Evolutionary conservation across 2,797 vertebrate genomes (phyloP).

Genomic region (Alcedo quadribrachys): DNA sequence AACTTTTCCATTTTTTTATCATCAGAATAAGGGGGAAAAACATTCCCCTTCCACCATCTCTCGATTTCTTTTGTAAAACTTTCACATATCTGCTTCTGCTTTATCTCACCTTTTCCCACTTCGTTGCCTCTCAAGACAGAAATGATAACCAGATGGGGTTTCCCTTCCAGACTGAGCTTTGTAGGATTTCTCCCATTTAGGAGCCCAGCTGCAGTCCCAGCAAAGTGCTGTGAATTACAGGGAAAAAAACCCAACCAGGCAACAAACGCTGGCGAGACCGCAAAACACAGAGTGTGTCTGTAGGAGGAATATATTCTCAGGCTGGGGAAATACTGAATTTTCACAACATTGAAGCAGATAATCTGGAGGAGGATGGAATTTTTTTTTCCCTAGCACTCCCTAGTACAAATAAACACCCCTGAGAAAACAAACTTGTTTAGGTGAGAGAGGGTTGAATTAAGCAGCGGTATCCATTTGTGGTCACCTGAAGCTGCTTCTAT

Average conservation of each 20-base stretch:
- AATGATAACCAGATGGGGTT: not conserved
- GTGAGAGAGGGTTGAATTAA: conserved; percentile 59
- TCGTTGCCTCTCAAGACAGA: not conserved
- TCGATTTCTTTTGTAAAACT: not conserved
- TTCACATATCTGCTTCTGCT: not conserved
- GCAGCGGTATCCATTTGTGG: conserved; percentile 58
- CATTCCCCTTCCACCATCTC: not conserved
- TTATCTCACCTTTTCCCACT: not conserved
- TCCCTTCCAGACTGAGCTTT: not conserved
- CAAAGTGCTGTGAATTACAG: not conserved
- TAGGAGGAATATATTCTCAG: conserved; percentile 63
- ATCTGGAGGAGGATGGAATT: conserved; percentile 55
- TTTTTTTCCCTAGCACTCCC: conserved; percentile 56
- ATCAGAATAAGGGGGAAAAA: not conserved
- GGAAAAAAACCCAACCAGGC: not conserved
- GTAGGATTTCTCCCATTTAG: not conserved
- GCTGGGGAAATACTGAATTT: conserved; percentile 63
- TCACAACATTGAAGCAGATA: conserved; percentile 58
- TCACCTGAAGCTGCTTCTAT: conserved; percentile 60
- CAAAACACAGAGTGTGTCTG: conserved; percentile 37
- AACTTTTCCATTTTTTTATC: not conserved
- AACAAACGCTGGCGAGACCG: conserved; percentile 6
- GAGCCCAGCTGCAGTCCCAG: not conserved
- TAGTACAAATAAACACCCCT: conserved; percentile 50
- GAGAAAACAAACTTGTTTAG: conserved; percentile 71